These are phyloP conservation scores for Arvicanthis niloticus DNA, from an alignment of 2,113 vertebrate species.

Conservation along the genomic window DNA sequence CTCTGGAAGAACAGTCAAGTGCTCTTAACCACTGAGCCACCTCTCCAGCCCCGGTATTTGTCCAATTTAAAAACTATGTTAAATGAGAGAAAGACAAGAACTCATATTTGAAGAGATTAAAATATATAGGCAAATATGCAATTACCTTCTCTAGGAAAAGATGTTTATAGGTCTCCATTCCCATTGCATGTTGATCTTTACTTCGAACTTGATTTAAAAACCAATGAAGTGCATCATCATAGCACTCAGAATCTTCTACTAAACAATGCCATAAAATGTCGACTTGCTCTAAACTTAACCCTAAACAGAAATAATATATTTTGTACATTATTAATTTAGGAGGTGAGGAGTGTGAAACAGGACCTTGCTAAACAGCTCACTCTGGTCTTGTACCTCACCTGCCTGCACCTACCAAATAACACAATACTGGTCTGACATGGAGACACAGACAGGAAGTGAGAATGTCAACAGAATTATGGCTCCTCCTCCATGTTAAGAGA, in stretches of 20 bases:
- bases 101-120: slow-evolving; percentile 21
- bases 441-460: not conserved
- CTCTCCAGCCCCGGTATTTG: too few species aligned
- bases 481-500: not conserved
- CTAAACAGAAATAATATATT: slow-evolving; percentile 84
- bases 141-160: slow-evolving; percentile 98
- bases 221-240: slow-evolving; percentile 98
- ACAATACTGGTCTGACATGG: not conserved
- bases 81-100: not conserved
- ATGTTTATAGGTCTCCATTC: slow-evolving; percentile 99
- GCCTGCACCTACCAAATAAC: not conserved
- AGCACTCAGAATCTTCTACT: slow-evolving; percentile 98
- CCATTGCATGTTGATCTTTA: slow-evolving; percentile 99
- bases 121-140: not conserved
- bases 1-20: too few species aligned
- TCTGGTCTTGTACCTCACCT: not conserved
- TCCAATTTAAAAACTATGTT: not conserved
- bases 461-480: not conserved
- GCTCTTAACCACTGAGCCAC: too few species aligned
- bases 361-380: not conserved
- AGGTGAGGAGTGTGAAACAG: not conserved
- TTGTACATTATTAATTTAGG: not conserved
- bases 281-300: slow-evolving; percentile 98
- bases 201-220: slow-evolving; percentile 99
- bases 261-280: slow-evolving; percentile 99